Evolutionary conservation across 2,888 invertebrate genomes (phyloP), one percentile per base, ranked within the genome.

Genomic region (Ormyrus rosae): DNA sequence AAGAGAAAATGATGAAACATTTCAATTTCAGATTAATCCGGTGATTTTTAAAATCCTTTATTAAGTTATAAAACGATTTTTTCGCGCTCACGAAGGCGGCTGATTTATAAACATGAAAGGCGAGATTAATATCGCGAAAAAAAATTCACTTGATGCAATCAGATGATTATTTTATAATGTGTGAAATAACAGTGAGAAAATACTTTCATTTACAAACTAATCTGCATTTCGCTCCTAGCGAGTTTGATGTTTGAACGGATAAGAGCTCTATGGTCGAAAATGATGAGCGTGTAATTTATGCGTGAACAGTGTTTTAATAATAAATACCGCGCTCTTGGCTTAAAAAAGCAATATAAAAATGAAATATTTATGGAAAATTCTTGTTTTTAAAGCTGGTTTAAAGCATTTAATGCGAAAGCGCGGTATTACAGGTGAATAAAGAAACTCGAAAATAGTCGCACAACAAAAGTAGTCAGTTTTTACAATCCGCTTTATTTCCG

Each of bases 161-260:
- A 45, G 8, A 34, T 55, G 34, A 68, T 68, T 68, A 19, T 61
- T 45, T 10, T 34, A 61, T 61, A 61, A 61, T 61, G 45, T 45
- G 50, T n/a, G 65, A 67, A 67, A 67, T 9, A 67, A 51, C 50
- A 61, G 5, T 10, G 55, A 53, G 55, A 68, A 68, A 19, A 70
- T 48, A 19, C 13, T 70, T 11, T 11, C 50, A 65, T 50, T 60
- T 70, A 60, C 60, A 50, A 60, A 58, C 48, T 50, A 58, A 70
- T 70, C 58, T 60, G 60, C 60, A 34, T 60, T 60, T 70, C n/a
- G 9, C 34, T 34, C 3, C 34, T 34, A 34, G 34, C 34, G 0
- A 34, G 34, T 34, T 34, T 34, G 34, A 34, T 34, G 34, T 34
- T 34, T 34, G 34, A 34, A 34, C 34, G 34, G 34, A 34, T 34